phyloP scores from a whole-genome alignment of 2,113 vertebrate genomes.

The Forbesichthys papilliferus region DNA sequence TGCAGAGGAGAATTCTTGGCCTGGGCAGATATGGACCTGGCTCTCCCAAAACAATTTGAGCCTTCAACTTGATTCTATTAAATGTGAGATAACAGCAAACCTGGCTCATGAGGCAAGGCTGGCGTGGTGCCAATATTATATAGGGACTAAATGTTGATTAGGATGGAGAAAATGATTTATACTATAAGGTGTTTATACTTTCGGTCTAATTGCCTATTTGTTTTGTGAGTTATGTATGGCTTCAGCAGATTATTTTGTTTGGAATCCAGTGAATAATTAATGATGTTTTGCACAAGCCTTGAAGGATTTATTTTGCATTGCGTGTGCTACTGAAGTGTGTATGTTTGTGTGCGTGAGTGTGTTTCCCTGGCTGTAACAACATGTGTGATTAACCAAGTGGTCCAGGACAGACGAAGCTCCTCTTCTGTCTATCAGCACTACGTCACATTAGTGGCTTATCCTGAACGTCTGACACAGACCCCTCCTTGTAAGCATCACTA shows the following conservation, averaged over 20 bases:
- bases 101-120: background rate
- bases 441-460: too few species aligned
- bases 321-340: background rate
- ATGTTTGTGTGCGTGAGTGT: too few species aligned
- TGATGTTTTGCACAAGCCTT: too few species aligned
- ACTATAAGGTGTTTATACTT: too few species aligned
- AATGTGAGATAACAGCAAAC: background rate
- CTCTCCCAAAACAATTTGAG: conserved; percentile 5
- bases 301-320: too few species aligned
- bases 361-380: too few species aligned
- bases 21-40: background rate
- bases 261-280: conserved; percentile 16
- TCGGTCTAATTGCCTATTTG: conserved; percentile 2
- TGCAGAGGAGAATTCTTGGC: conserved; percentile 2
- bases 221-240: conserved; percentile 10
- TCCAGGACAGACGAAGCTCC: too few species aligned
- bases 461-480: too few species aligned
- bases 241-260: conserved; percentile 10
- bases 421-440: background rate
- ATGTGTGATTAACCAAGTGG: too few species aligned
- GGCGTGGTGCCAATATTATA: background rate
- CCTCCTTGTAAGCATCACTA: too few species aligned
- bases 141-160: too few species aligned
- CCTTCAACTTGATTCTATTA: background rate
- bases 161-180: too few species aligned